Evolutionary conservation across 2,113 vertebrate species (phyloP).

Genomic region (Cyanoderma ruficeps): DNA sequence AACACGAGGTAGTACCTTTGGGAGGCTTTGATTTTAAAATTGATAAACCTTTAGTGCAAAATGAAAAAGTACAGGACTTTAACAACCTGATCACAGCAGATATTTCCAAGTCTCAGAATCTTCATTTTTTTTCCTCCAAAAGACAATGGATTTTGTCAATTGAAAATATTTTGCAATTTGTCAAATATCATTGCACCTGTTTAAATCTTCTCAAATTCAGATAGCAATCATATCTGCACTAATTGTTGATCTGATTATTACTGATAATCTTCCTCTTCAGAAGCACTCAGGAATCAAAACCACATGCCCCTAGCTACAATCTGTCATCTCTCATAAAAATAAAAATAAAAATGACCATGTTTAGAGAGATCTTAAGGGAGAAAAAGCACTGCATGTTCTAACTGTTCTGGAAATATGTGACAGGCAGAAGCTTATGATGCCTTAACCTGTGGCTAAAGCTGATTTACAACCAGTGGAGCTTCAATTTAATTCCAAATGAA

Average conservation of each 20-base stretch:
- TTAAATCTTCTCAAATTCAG: not conserved
- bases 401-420: not conserved
- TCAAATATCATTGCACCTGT: not conserved
- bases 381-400: not conserved
- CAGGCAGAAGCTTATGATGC: not conserved
- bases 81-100: not conserved
- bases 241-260: not conserved
- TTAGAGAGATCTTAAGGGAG: not conserved
- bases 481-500: slow-evolving; percentile 27
- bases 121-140: not conserved
- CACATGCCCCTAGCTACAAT: not conserved
- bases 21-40: not conserved
- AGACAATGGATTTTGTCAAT: not conserved
- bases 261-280: not conserved
- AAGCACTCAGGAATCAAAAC: slow-evolving; percentile 24
- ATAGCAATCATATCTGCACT: not conserved
- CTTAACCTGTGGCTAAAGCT: not conserved
- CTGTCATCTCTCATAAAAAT: slow-evolving; percentile 6
- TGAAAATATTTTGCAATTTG: not conserved
- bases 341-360: not conserved
- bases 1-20: not conserved
- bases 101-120: not conserved
- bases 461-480: slow-evolving; percentile 32
- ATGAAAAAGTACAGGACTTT: not conserved
- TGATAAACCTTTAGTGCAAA: not conserved